These are phyloP conservation scores for Colletes collaris DNA, from an alignment of 2,888 invertebrate genomes.

Conservation along the genomic window DNA sequence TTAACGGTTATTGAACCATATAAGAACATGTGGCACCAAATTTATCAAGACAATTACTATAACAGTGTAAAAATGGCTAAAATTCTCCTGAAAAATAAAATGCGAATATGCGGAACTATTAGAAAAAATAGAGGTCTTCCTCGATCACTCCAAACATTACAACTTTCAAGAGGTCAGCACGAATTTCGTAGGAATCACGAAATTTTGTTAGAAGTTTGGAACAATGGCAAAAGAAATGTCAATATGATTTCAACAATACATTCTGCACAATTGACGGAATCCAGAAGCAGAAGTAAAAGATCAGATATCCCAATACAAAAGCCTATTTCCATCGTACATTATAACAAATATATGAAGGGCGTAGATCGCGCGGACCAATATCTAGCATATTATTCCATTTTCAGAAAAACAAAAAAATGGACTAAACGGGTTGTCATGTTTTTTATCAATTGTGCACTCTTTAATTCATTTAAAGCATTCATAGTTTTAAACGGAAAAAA, in stretches of 20 bases:
- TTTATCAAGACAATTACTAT: conserved; percentile 32
- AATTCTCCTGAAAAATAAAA: background rate
- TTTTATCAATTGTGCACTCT: background rate
- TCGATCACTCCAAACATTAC: background rate
- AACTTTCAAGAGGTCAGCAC: conserved; percentile 4
- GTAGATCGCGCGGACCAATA: background rate
- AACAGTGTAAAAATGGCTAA: conserved; percentile 24
- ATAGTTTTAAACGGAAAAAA: too few relatives aligned
- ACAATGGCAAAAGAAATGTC: conserved; percentile 15
- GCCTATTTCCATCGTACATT: background rate
- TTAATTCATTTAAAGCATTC: background rate
- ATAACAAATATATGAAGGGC: conserved; percentile 37
- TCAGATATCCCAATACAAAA: background rate
- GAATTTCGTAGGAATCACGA: conserved; percentile 6
- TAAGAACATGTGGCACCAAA: conserved; percentile 19
- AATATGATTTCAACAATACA: conserved; percentile 20
- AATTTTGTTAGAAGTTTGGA: conserved; percentile 24
- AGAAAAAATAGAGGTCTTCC: conserved; percentile 26
- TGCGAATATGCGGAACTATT: conserved; percentile 11
- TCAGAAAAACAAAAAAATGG: background rate
- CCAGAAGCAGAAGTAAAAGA: background rate
- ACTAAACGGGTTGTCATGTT: conserved; percentile 18
- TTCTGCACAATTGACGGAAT: conserved; percentile 13
- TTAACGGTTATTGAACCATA: conserved; percentile 18
- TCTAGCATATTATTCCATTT: background rate